Evolutionary conservation across 2,797 vertebrate species (phyloP).

Genomic region (Meda fulgida): DNA sequence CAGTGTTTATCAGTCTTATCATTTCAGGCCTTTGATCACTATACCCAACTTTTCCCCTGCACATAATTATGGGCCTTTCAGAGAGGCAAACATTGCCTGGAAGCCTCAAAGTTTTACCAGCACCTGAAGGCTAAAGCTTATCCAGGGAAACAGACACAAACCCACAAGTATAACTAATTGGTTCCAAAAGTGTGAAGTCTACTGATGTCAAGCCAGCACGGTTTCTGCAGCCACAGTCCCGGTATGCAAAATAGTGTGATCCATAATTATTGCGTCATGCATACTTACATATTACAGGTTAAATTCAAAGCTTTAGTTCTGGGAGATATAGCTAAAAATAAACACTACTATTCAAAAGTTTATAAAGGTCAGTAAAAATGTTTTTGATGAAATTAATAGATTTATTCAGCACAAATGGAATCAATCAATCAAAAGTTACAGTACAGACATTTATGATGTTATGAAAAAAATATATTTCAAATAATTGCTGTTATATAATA

Average conservation of each 20-base stretch:
- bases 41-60: not conserved
- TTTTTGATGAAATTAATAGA: not conserved
- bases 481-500: not conserved
- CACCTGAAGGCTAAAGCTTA: conserved; percentile 24
- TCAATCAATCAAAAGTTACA: not conserved
- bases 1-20: conserved; percentile 21
- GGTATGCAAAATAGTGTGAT: not conserved
- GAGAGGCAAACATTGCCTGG: not conserved
- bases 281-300: not conserved
- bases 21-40: conserved; percentile 33
- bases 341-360: not conserved
- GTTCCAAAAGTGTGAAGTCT: conserved; percentile 18
- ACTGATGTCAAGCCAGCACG: not conserved
- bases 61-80: not conserved
- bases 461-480: not conserved
- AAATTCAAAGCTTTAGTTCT: not conserved
- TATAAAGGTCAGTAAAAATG: not conserved
- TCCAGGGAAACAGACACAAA: conserved; percentile 21
- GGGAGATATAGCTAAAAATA: not conserved
- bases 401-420: not conserved
- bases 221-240: not conserved
- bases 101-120: not conserved
- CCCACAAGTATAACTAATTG: conserved; percentile 11
- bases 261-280: not conserved
- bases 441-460: not conserved